Evolutionary conservation across 2,113 vertebrate species (phyloP).

Genomic region (Peromyscus maniculatus): DNA sequence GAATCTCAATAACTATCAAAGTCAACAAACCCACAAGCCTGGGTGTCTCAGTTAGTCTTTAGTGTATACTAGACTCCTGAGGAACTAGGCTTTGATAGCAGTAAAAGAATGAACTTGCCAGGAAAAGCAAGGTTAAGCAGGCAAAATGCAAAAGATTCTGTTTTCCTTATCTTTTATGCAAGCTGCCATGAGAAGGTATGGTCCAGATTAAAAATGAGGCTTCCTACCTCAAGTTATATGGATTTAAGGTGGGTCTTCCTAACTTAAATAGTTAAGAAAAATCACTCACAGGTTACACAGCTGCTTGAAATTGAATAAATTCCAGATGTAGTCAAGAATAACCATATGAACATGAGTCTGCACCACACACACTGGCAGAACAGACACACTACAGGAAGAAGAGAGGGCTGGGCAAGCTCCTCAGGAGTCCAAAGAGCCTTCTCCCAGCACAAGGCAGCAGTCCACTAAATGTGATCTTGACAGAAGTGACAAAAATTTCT

Average conservation of each 20-base stretch:
- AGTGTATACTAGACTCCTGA: neutral
- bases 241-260: neutral
- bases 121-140: neutral
- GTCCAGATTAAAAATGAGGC: neutral
- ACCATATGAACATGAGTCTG: neutral
- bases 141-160: neutral
- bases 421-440: fast-evolving
- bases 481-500: neutral
- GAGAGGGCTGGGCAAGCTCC: neutral
- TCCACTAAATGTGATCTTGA: neutral
- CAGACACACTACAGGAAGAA: neutral
- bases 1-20: neutral
- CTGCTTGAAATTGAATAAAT: neutral
- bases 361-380: neutral
- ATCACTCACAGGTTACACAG: neutral
- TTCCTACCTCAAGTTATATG: neutral
- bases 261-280: neutral
- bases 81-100: neutral
- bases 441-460: neutral
- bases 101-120: neutral
- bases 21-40: neutral
- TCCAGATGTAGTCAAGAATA: neutral
- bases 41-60: neutral
- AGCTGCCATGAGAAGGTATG: neutral
- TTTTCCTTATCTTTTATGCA: neutral